Base-by-base conservation (phyloP, 64 coral and sea anemone genomes). In the Pocillopora damicornis region DNA sequence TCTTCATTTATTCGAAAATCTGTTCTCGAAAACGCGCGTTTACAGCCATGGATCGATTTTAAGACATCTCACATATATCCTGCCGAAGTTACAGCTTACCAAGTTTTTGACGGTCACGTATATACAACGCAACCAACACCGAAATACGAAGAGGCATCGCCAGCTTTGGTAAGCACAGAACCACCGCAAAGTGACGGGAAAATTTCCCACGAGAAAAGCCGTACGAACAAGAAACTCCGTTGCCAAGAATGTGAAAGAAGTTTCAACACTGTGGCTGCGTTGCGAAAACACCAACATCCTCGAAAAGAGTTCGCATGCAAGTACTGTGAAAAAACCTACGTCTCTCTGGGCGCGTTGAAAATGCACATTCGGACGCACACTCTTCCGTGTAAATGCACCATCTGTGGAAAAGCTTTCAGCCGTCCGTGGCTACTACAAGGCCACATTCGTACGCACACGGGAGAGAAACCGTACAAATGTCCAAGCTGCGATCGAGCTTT, bases 281-380 rank as follows among this genome's bases (percentile, higher is more conserved):
- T 93, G 14, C 75, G 88, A 6, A 99, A 99, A 79, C 93, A 95
- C 79, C 93, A 99, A 30, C 80, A 80, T 58, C 88, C 90, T 45
- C 90, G 81, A 35, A 99, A 95, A 86, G 87, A 91, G 72, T 99
- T 99, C 78, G 91, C 91, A 64, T 99, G 97, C 89, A 99, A 99
- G 83, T 88, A 99, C 64, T 99, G 97, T 87, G 97, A 99, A 59
- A 99, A 99, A 72, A 87, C 92, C 16, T 99, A 99, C 76, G 82
- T 95, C 26, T 99, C 97, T 13, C 88, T 99, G 25, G 97, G 97
- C 6, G 97, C 97, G 60, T 84, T 99, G 17, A 99, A 99, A 88
- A 99, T 99, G 97, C 97, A 99, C 30, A 99, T 99, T 76, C 93
- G 97, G 37, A 99, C 97, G 34, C 97, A 99, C 77, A 99, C 97